Evolutionary conservation across 64 coral and sea anemone species (phyloP), one percentile per base, ranked within the genome.

Genomic region (Montipora efflorescens): DNA sequence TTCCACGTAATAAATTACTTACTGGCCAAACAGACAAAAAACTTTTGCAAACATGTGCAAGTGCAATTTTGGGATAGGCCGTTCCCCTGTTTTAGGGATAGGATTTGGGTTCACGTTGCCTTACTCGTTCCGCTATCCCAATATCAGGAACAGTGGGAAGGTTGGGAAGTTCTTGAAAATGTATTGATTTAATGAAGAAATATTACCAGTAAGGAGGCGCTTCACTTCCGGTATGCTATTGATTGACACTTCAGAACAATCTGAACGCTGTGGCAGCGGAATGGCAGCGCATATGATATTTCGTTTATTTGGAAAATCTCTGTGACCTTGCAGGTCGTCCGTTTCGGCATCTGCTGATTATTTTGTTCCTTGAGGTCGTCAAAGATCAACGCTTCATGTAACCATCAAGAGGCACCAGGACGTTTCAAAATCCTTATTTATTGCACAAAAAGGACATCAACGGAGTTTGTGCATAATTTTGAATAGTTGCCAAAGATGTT

Each of bases 151-250:
- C 36, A 36, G 36, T 36, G 36, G 36, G 36, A 36, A 36, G 36
- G 36, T 36, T 36, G 36, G 36, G 36, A 36, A 36, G 36, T 36
- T 36, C 36, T 36, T 36, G 36, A 36, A 36, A 36, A 36, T 36
- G 36, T 36, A 36, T 36, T 36, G 36, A 36, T 36, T 28, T 36
- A 36, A 36, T 36, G 28, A 36, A 36, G 28, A 36, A 36, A 36
- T 36, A 36, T 36, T 36, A 36, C 36, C 36, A 36, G 1, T 36
- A 36, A 8, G 53, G 53, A 11, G 53, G 53, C 53, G 11, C 53
- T 86, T 21, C 44, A 71, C 82, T 86, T 86, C 82, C 82, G 82
- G 62, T 86, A 72, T 70, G 82, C 66, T 13, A 20, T 86, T 86
- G 82, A 86, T 86, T 86, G 82, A 72, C 82, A 72, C 59, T 13